Conservation (phyloP, 2,113 vertebrate species). For the Mustela nigripes region DNA sequence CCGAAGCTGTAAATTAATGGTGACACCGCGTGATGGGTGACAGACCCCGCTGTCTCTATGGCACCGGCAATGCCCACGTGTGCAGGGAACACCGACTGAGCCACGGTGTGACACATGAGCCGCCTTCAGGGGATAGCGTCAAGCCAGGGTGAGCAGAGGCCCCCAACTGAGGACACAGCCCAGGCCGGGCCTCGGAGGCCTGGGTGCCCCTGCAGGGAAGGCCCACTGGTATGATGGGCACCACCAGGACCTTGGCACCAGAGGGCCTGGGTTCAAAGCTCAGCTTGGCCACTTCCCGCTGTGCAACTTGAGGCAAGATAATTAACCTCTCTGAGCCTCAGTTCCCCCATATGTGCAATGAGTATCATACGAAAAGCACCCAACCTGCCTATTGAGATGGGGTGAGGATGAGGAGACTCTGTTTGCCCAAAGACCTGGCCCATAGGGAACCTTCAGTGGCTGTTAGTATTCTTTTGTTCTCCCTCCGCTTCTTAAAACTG, state of each 20-base stretch:
- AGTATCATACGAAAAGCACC: fast-evolving
- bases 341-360: background rate
- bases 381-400: background rate
- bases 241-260: fast-evolving
- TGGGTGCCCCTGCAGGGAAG: background rate
- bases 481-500: background rate
- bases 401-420: background rate
- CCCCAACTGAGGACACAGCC: fast-evolving
- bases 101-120: fast-evolving
- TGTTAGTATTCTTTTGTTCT: no score
- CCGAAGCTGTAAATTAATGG: background rate
- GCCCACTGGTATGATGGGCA: fast-evolving
- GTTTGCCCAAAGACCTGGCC: fast-evolving
- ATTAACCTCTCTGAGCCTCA: background rate
- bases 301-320: background rate
- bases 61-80: fast-evolving
- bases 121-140: background rate
- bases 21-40: fast-evolving
- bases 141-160: fast-evolving
- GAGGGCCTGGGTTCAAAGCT: background rate
- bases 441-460: fast-evolving
- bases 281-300: background rate
- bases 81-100: fast-evolving
- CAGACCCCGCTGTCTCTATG: background rate
- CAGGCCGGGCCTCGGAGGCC: fast-evolving